A percentile compares a stretch with the other conserved stretches of the same genome.
phyloP scores from a whole-genome alignment of 2,113 vertebrate species.

The Anas platyrhynchos region DNA sequence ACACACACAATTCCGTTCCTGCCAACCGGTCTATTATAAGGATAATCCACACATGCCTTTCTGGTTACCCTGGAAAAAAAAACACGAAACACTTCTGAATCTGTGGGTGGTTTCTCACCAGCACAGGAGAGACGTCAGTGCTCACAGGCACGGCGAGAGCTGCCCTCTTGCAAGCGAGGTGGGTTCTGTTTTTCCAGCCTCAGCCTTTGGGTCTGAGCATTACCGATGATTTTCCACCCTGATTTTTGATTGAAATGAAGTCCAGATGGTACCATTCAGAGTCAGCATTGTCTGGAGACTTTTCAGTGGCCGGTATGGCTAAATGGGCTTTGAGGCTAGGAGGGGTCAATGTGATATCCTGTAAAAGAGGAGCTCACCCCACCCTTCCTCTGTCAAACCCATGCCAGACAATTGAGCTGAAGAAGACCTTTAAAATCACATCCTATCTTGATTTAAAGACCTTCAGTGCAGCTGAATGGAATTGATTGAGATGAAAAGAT shows the following conservation, averaged over 20 bases:
- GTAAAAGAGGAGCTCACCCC: background rate
- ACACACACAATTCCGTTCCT: constrained; percentile 67
- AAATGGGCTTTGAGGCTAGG: constrained; percentile 5
- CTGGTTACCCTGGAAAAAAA: constrained; percentile 39
- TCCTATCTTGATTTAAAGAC: background rate
- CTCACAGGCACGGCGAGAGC: background rate
- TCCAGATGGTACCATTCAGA: background rate
- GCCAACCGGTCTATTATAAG: constrained; percentile 57
- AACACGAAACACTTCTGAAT: constrained; percentile 23
- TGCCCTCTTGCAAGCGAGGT: background rate
- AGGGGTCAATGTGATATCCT: background rate
- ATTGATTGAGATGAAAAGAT: background rate
- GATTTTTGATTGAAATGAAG: constrained; percentile 22
- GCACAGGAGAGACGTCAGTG: background rate
- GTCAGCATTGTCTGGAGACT: background rate
- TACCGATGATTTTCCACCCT: background rate
- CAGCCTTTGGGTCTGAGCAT: background rate
- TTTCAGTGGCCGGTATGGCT: background rate
- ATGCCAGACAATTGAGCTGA: background rate
- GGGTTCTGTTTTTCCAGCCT: constrained; percentile 22
- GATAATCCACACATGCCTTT: constrained; percentile 48
- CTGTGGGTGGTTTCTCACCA: constrained; percentile 42
- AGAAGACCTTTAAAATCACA: background rate
- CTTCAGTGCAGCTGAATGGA: background rate
- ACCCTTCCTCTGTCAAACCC: background rate